Percentiles rank a stretch among this genome's conserved stretches.
Conservation (phyloP, 2,797 vertebrate species). For the Luscinia megarhynchos region DNA sequence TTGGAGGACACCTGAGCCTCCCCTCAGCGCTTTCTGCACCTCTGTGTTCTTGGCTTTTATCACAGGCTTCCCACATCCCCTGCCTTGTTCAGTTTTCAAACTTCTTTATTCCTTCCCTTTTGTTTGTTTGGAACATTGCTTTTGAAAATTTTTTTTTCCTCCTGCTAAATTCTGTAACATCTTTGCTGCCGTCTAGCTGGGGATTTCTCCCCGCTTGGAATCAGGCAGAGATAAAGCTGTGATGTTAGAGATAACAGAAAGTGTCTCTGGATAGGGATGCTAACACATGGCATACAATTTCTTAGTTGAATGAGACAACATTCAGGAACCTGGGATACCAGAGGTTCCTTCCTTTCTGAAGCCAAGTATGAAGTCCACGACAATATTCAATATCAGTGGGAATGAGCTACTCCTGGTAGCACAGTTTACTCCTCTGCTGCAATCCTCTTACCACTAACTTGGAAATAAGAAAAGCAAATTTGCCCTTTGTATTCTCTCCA, state of each 20-base stretch:
- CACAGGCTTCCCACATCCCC: not conserved
- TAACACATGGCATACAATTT: not conserved
- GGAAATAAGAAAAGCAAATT: not conserved
- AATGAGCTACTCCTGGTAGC: not conserved
- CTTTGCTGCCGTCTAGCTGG: not conserved
- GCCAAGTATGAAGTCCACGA: not conserved
- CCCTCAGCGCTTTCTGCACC: not conserved
- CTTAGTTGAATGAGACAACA: not conserved
- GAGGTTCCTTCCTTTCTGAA: not conserved
- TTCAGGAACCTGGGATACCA: not conserved
- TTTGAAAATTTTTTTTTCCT: rapidly evolving
- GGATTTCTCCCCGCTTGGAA: not conserved
- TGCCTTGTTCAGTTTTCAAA: not conserved
- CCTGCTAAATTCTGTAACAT: not conserved
- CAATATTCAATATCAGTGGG: not conserved
- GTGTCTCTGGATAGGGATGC: not conserved
- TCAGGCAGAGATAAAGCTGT: not conserved
- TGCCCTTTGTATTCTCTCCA: not conserved
- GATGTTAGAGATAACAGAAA: not conserved
- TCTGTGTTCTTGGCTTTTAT: not conserved
- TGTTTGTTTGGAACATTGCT: not conserved
- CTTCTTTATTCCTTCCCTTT: not conserved
- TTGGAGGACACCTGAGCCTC: not conserved
- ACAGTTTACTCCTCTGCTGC: not conserved
- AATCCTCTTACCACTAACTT: not conserved